These are phyloP conservation scores for Myioborus miniatus DNA, from an alignment of 2,797 vertebrate genomes.

Conservation along the genomic window DNA sequence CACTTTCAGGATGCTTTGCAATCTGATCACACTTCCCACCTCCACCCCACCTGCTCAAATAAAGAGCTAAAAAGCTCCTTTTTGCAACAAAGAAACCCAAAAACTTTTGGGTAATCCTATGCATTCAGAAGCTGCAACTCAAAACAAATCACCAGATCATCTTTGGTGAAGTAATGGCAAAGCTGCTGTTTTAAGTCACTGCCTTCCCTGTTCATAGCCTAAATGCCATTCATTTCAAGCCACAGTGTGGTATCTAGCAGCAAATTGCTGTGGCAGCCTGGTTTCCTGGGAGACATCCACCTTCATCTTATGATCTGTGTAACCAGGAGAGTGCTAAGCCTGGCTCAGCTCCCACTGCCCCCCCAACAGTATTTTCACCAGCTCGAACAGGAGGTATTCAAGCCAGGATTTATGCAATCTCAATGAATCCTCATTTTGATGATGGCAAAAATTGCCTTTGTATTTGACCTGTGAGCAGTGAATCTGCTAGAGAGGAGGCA, in stretches of 20 bases:
- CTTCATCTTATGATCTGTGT: neutral
- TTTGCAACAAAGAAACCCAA: neutral
- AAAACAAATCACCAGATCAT: neutral
- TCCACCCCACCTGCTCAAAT: accelerated
- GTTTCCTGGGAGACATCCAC: neutral
- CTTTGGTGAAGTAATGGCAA: neutral
- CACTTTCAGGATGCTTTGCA: neutral
- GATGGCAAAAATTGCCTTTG: neutral
- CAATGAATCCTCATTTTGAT: accelerated
- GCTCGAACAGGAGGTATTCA: neutral
- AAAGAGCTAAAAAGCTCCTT: neutral
- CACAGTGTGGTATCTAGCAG: neutral
- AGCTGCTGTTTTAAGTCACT: neutral
- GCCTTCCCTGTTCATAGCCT: neutral
- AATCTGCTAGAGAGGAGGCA: neutral
- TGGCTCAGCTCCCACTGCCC: neutral
- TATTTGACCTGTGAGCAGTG: neutral
- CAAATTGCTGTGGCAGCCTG: neutral
- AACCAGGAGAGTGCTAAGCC: neutral
- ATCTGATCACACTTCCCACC: neutral
- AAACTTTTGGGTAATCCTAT: neutral
- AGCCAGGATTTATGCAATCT: neutral
- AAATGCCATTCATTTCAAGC: neutral
- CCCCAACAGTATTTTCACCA: neutral
- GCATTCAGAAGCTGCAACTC: neutral